A percentile compares a stretch with the other conserved stretches of the same genome.
Evolutionary conservation across 2,113 vertebrate genomes (phyloP).

Genomic region (Maccullochella peelii): DNA sequence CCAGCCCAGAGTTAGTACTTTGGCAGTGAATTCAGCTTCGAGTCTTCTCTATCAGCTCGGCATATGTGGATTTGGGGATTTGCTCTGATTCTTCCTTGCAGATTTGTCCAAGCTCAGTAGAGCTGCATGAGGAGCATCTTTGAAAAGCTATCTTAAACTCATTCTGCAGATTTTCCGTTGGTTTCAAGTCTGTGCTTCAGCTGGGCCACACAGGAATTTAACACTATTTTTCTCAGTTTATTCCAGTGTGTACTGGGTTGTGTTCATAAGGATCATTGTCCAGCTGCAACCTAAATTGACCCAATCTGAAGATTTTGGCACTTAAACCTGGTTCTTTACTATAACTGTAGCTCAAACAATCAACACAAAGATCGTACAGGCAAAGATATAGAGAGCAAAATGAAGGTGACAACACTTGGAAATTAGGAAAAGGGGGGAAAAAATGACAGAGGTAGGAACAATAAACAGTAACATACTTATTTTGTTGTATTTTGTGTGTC

Average conservation of each 20-base stretch:
- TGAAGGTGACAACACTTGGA: neutral
- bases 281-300: neutral
- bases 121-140: conserved; percentile 46
- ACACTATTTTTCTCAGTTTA: neutral
- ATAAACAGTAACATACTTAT: neutral
- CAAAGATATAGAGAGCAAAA: neutral
- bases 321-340: neutral
- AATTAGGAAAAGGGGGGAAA: neutral
- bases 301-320: neutral
- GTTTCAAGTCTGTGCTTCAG: conserved; percentile 2
- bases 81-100: conserved; percentile 58
- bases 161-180: conserved; percentile 22
- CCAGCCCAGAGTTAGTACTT: conserved; percentile 20
- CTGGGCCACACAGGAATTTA: conserved; percentile 25
- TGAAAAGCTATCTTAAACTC: conserved; percentile 47
- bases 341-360: neutral
- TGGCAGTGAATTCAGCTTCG: conserved; percentile 26
- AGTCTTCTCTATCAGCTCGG: conserved; percentile 44
- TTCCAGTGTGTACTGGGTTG: neutral
- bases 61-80: conserved; percentile 68
- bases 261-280: neutral
- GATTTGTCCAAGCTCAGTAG: conserved; percentile 44
- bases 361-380: neutral
- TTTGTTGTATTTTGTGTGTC: neutral
- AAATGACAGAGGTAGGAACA: neutral